These are phyloP conservation scores for Eurypyga helias DNA, from an alignment of 2,113 vertebrate species.

Conservation along the genomic window DNA sequence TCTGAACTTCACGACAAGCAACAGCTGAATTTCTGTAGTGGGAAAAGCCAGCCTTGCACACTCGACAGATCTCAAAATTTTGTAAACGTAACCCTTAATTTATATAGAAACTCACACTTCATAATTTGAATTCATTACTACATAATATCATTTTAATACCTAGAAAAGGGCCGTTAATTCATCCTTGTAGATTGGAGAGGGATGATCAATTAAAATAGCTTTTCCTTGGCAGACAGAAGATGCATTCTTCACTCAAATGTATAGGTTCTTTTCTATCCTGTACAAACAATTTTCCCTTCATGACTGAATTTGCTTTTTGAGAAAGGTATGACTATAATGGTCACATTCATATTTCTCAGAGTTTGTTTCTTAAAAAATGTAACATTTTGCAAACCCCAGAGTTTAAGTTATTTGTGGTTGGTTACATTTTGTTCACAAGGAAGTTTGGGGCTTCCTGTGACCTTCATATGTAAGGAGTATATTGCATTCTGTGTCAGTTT, in stretches of 20 bases:
- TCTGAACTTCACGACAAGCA: not conserved
- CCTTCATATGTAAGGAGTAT: rapidly evolving
- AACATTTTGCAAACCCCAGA: not conserved
- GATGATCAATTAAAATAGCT: not conserved
- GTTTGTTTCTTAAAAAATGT: not conserved
- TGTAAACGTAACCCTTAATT: not conserved
- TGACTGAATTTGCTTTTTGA: not conserved
- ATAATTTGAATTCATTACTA: not conserved
- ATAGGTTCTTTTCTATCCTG: not conserved
- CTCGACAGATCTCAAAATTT: not conserved
- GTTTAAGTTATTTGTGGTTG: not conserved
- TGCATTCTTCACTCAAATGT: not conserved
- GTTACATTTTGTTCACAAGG: not conserved
- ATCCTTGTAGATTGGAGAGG: not conserved
- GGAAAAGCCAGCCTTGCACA: not conserved
- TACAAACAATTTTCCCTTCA: not conserved
- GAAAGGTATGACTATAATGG: not conserved
- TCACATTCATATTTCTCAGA: not conserved
- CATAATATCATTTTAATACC: not conserved
- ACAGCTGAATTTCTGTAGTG: not conserved
- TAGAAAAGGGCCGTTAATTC: not conserved
- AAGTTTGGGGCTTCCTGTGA: not conserved
- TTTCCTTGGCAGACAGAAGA: not conserved
- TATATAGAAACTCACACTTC: not conserved
- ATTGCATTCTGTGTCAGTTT: not conserved